Percentiles rank a stretch among this genome's conserved stretches.
phyloP scores from a whole-genome alignment of 2,113 vertebrate genomes.

The Pleuronectes platessa region DNA sequence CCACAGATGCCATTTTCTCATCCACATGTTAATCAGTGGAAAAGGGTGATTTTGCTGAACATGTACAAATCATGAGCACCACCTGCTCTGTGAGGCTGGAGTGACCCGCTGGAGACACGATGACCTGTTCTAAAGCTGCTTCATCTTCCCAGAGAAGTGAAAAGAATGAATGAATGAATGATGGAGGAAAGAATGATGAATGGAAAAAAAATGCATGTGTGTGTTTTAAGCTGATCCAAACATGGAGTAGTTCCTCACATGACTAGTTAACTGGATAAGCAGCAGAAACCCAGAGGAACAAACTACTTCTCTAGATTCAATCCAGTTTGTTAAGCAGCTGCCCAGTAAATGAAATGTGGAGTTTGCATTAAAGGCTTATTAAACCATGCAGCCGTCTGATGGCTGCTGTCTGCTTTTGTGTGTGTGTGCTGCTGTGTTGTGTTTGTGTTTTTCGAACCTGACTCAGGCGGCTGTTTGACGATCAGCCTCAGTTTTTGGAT shows the following conservation, averaged over 20 bases:
- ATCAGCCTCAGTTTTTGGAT: not conserved
- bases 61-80: constrained; percentile 18
- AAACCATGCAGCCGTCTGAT: not conserved
- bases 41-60: constrained; percentile 19
- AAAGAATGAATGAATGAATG: not conserved
- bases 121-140: not conserved
- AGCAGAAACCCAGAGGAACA: not conserved
- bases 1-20: constrained; percentile 42
- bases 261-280: not conserved
- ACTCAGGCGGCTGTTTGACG: too few relatives aligned
- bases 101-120: not conserved
- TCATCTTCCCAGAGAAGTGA: not conserved
- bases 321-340: not conserved
- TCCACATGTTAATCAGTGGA: constrained; percentile 18
- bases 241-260: too few relatives aligned
- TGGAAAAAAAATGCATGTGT: not conserved
- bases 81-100: constrained; percentile 14
- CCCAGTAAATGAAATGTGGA: not conserved
- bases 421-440: too few relatives aligned
- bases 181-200: too few relatives aligned
- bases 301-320: not conserved
- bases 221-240: not conserved
- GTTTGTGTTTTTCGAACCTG: too few relatives aligned
- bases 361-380: not conserved
- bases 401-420: too few relatives aligned